Evolutionary conservation across 2,888 invertebrate genomes (phyloP).

Genomic region (Lissonota sp.): DNA sequence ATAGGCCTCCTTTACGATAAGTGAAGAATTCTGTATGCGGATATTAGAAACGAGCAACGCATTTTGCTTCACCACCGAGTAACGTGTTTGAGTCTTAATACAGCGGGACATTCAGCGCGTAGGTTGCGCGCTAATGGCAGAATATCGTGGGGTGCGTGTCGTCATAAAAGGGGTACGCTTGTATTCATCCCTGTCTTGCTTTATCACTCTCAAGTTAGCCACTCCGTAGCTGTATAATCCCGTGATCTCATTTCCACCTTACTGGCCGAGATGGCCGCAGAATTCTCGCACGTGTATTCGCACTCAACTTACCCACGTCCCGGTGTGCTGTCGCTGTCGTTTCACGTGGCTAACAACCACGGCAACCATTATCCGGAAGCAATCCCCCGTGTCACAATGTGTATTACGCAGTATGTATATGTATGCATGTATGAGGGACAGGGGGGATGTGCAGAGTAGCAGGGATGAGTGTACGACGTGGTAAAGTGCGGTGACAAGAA

Average conservation of each 20-base stretch:
- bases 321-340: constrained; percentile 32
- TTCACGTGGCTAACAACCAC: constrained; percentile 59
- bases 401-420: constrained; percentile 28
- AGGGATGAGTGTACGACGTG: constrained; percentile 29
- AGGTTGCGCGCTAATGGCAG: neutral
- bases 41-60: neutral
- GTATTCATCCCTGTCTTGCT: neutral
- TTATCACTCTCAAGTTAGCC: neutral
- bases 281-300: neutral
- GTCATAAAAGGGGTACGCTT: neutral
- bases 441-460: constrained; percentile 34
- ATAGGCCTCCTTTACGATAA: neutral
- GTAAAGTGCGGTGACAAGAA: constrained; percentile 50
- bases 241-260: neutral
- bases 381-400: constrained; percentile 27
- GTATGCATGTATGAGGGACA: neutral
- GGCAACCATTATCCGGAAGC: constrained; percentile 61
- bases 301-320: constrained; percentile 6
- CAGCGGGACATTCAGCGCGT: neutral
- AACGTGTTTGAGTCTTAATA: neutral
- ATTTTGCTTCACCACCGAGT: neutral
- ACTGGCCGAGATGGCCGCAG: neutral
- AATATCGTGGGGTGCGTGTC: neutral
- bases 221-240: neutral
- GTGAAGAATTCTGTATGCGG: neutral